Conservation (phyloP, 2,888 invertebrate genomes). For the Cenopis cana region DNA sequence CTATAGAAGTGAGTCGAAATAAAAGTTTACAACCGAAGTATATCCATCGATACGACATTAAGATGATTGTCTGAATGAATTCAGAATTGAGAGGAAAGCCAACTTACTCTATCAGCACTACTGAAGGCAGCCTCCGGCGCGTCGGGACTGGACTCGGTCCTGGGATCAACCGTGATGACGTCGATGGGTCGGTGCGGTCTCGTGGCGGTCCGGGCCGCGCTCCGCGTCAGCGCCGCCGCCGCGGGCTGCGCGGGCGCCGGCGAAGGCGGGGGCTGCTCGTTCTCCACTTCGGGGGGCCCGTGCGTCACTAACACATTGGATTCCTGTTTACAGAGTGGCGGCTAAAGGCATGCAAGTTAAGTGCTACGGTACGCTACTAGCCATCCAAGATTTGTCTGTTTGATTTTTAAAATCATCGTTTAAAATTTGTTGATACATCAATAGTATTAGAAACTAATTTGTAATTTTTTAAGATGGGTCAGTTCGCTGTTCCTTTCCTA, state of each 20-base stretch:
- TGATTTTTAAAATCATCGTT: not conserved
- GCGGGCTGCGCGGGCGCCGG: constrained; percentile 46
- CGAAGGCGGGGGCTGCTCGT: constrained; percentile 64
- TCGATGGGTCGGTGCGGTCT: constrained; percentile 79
- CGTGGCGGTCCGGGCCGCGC: constrained; percentile 66
- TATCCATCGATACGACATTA: too few relatives aligned
- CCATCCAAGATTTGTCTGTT: not conserved
- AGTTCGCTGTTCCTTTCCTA: too few relatives aligned
- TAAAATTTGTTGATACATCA: not conserved
- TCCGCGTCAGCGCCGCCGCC: constrained; percentile 50
- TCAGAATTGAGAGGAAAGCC: not conserved
- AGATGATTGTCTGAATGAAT: too few relatives aligned
- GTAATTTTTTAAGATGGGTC: too few relatives aligned
- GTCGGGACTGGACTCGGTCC: constrained; percentile 71
- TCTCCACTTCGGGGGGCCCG: constrained; percentile 71
- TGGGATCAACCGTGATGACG: constrained; percentile 85
- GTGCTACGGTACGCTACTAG: constrained; percentile 1
- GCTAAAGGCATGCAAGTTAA: constrained; percentile 42
- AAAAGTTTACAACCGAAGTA: too few relatives aligned
- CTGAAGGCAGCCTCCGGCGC: constrained; percentile 86
- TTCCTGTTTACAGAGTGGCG: constrained; percentile 58
- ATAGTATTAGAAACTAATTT: not conserved
- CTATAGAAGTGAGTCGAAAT: too few relatives aligned
- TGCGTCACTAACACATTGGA: constrained; percentile 66
- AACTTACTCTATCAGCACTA: constrained; percentile 86